These are phyloP conservation scores for Drosophila subobscura DNA, from an alignment of 1,140 invertebrate genomes.

Conservation along the genomic window DNA sequence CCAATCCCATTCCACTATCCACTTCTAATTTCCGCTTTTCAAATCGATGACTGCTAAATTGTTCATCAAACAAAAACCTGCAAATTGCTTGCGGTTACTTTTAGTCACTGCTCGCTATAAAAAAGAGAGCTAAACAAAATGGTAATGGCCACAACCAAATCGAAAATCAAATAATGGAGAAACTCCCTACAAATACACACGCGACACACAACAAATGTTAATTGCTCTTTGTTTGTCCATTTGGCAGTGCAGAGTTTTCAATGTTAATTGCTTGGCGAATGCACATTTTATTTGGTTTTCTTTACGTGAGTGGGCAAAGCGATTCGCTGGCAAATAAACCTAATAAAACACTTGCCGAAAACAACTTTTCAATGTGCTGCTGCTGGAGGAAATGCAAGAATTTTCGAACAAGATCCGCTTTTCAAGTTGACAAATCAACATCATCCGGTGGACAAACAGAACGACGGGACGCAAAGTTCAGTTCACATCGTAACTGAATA, in stretches of 20 bases:
- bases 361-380: conserved; percentile 44
- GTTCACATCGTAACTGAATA: too few species aligned
- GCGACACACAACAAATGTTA: conserved; percentile 13
- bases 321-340: conserved; percentile 29
- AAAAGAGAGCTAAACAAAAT: too few species aligned
- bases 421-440: conserved; percentile 81
- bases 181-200: background rate
- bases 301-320: conserved; percentile 2
- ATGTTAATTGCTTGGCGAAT: conserved; percentile 41
- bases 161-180: conserved; percentile 6
- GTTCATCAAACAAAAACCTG: too few species aligned
- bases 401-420: conserved; percentile 70
- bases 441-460: conserved; percentile 71
- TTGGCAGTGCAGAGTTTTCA: conserved; percentile 34
- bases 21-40: too few species aligned
- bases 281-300: conserved; percentile 10
- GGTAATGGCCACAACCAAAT: background rate
- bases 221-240: conserved; percentile 26
- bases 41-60: too few species aligned
- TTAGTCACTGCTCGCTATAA: too few species aligned
- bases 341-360: conserved; percentile 42
- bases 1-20: too few species aligned
- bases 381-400: conserved; percentile 62
- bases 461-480: background rate
- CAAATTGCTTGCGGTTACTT: too few species aligned